Percentiles rank a stretch among this genome's conserved stretches.
Conservation (phyloP, 2,888 invertebrate genomes). For the Drosophila imparisetae region DNA sequence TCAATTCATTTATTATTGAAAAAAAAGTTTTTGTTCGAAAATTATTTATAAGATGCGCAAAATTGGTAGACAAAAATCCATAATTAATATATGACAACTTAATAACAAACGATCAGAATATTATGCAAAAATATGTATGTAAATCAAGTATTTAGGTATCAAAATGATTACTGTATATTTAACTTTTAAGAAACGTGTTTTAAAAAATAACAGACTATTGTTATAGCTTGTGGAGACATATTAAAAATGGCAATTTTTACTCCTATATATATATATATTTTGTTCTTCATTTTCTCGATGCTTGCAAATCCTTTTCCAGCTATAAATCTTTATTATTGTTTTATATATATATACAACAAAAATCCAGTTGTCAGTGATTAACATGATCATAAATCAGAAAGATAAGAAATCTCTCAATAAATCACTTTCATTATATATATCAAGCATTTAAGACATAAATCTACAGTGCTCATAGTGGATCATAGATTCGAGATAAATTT, state of each 20-base stretch:
- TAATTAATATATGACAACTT: not conserved
- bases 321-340: not conserved
- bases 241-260: not conserved
- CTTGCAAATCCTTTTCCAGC: not conserved
- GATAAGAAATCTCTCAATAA: not conserved
- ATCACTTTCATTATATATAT: not conserved
- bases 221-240: not conserved
- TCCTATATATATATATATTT: not conserved
- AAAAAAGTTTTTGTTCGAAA: not conserved
- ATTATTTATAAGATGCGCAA: not conserved
- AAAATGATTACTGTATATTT: not conserved
- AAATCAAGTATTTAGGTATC: not conserved
- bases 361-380: not conserved
- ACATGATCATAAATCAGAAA: not conserved
- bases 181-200: not conserved
- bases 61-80: not conserved
- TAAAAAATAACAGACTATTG: too few relatives aligned
- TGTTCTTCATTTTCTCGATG: not conserved
- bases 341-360: not conserved
- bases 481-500: not conserved
- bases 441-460: not conserved
- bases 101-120: not conserved
- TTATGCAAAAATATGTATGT: not conserved
- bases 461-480: not conserved
- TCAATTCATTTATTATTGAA: constrained; percentile 19